These are phyloP conservation scores for Sarcophaga bullata DNA, from an alignment of 1,140 invertebrate species.

Conservation along the genomic window DNA sequence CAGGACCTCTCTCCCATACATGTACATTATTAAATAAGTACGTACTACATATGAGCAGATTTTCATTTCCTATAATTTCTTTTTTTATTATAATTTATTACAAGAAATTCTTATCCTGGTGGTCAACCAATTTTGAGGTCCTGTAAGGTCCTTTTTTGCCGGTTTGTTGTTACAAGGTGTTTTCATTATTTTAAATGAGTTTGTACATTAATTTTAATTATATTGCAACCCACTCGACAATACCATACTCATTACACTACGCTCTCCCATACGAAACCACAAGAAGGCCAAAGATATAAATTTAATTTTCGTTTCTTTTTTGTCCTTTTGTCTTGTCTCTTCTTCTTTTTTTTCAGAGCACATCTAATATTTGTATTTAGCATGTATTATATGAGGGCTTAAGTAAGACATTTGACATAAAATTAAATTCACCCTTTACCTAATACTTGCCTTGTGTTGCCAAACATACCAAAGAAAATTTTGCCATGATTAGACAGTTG, in stretches of 20 bases:
- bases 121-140: background rate
- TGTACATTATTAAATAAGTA: background rate
- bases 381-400: slow-evolving; percentile 35
- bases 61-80: background rate
- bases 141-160: background rate
- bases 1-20: too few relatives aligned
- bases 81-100: background rate
- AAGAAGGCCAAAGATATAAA: slow-evolving; percentile 3
- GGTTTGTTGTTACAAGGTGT: slow-evolving; percentile 11
- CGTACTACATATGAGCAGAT: background rate
- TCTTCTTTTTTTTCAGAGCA: background rate
- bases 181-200: slow-evolving; percentile 39
- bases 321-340: background rate
- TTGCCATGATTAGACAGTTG: background rate
- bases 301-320: background rate
- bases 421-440: slow-evolving; percentile 17
- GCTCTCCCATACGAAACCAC: background rate
- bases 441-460: background rate
- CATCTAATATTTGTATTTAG: slow-evolving; percentile 30
- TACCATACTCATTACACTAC: background rate
- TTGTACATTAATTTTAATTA: slow-evolving; percentile 38
- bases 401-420: slow-evolving; percentile 36
- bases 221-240: background rate
- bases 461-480: slow-evolving; percentile 2
- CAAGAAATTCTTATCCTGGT: background rate